These are phyloP conservation scores for Caenorhabditis brenneri DNA, from an alignment of 1,140 invertebrate species.

Conservation along the genomic window DNA sequence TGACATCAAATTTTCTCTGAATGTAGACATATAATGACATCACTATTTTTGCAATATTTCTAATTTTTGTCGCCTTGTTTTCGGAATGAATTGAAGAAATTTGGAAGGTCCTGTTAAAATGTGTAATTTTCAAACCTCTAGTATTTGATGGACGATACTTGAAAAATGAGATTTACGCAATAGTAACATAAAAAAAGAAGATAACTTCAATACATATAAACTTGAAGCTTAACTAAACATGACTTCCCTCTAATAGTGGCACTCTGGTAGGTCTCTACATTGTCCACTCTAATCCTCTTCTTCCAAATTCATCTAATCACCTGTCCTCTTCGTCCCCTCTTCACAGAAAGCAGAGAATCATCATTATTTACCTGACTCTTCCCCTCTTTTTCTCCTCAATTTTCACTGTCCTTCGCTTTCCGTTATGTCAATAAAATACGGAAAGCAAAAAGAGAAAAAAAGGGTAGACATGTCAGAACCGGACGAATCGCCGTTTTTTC, in stretches of 20 bases:
- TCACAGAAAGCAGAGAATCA: not conserved
- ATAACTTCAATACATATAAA: too few species aligned
- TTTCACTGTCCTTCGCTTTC: not conserved
- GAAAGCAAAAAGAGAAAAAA: not conserved
- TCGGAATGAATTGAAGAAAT: too few species aligned
- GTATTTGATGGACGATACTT: too few species aligned
- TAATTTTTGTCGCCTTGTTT: too few species aligned
- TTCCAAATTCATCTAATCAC: not conserved
- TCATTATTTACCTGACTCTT: conserved; percentile 39
- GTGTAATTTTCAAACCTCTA: too few species aligned
- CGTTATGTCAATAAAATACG: conserved; percentile 37
- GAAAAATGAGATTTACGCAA: too few species aligned
- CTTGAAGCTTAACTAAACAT: too few species aligned
- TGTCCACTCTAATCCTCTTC: not conserved
- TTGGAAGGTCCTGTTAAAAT: too few species aligned
- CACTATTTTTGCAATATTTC: too few species aligned
- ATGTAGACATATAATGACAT: too few species aligned
- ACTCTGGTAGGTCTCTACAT: not conserved
- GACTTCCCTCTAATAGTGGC: not conserved
- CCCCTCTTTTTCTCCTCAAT: not conserved
- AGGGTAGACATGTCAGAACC: conserved; percentile 29
- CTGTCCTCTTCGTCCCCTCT: not conserved
- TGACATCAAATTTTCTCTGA: too few species aligned
- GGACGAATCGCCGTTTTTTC: conserved; percentile 15
- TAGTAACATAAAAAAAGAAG: too few species aligned